Percentiles rank a stretch among this genome's conserved stretches.
phyloP scores from a whole-genome alignment of 2,113 vertebrate species.

The Ginglymostoma cirratum region DNA sequence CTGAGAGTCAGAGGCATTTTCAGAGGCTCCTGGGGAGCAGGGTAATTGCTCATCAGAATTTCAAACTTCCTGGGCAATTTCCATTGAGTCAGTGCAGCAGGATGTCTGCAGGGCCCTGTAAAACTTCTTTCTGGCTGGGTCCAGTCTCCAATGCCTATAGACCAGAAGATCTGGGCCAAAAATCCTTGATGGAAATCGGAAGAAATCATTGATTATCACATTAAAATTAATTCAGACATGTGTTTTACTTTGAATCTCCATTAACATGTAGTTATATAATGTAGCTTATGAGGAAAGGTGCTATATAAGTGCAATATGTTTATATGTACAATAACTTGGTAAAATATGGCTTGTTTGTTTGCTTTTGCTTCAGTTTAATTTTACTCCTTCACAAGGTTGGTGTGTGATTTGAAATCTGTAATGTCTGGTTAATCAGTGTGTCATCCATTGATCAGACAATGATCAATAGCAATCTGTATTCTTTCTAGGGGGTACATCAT shows the following conservation, averaged over 20 bases:
- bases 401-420: neutral
- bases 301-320: neutral
- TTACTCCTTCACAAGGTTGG: neutral
- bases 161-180: too few relatives aligned
- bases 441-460: neutral
- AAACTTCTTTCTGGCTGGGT: too few relatives aligned
- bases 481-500: neutral
- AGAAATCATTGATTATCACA: neutral
- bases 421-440: neutral
- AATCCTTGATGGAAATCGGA: neutral
- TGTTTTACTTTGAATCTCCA: neutral
- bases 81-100: too few relatives aligned
- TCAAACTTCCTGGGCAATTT: too few relatives aligned
- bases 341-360: neutral
- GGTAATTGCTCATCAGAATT: too few relatives aligned
- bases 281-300: neutral
- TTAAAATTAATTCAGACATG: neutral
- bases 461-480: neutral
- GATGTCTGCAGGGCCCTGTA: too few relatives aligned
- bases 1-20: too few relatives aligned
- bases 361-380: neutral
- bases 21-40: too few relatives aligned
- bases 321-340: neutral
- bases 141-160: too few relatives aligned
- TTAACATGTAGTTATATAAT: neutral